Evolutionary conservation across 1,140 invertebrate species (phyloP).

Genomic region (Zaprionus gabonicus): DNA sequence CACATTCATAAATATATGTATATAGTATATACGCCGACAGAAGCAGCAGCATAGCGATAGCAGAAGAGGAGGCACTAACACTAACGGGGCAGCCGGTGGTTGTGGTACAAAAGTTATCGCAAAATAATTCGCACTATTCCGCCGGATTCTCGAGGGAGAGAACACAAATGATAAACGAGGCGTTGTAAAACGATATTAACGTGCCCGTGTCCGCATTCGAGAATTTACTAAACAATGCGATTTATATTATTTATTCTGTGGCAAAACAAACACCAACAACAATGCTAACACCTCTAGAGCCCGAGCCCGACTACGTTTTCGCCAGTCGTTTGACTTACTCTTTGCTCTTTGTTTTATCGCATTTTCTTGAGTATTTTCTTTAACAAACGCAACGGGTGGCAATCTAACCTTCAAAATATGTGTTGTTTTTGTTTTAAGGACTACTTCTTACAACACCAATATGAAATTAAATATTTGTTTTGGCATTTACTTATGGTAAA

Average conservation of each 20-base stretch:
- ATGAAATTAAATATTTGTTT: slow-evolving; percentile 43
- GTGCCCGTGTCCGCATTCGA: slow-evolving; percentile 32
- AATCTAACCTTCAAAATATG: slow-evolving; percentile 56
- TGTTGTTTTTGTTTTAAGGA: slow-evolving; percentile 49
- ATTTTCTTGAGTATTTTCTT: slow-evolving; percentile 40
- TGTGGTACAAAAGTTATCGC: slow-evolving; percentile 39
- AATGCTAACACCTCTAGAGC: background rate
- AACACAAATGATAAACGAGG: slow-evolving; percentile 37
- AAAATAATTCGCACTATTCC: slow-evolving; percentile 44
- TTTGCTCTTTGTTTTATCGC: slow-evolving; percentile 43
- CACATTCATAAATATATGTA: slow-evolving; percentile 5
- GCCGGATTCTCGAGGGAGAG: slow-evolving; percentile 12
- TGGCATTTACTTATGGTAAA: slow-evolving; percentile 17
- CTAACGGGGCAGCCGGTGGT: slow-evolving; percentile 43
- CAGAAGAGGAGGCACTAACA: background rate
- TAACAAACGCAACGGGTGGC: slow-evolving; percentile 44
- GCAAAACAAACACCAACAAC: slow-evolving; percentile 46
- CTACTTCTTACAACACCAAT: slow-evolving; percentile 38
- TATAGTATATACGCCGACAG: slow-evolving; percentile 48
- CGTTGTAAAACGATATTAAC: slow-evolving; percentile 47
- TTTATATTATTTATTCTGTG: slow-evolving; percentile 55
- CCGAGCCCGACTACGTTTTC: slow-evolving; percentile 5
- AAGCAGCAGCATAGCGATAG: slow-evolving; percentile 52
- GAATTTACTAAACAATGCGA: slow-evolving; percentile 56
- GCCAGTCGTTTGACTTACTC: slow-evolving; percentile 24